phyloP scores from a whole-genome alignment of 2,797 vertebrate genomes.

The Etheostoma perlongum region DNA sequence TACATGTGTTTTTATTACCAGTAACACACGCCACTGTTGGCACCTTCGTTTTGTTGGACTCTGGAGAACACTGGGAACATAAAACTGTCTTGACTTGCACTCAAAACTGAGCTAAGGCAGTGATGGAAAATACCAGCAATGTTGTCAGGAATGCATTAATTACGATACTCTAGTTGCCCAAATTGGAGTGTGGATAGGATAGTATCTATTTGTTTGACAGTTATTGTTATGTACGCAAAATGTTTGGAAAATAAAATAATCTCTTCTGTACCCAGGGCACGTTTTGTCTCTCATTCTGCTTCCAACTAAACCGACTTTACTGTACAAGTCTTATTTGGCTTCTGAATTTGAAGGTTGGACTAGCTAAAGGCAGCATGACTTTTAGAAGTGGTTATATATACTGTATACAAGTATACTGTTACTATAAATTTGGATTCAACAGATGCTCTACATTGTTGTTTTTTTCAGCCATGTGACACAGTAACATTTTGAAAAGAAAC shows the following conservation, averaged over 20 bases:
- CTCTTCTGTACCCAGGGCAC: neutral
- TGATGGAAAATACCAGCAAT: neutral
- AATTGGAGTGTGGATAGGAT: neutral
- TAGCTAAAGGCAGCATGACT: neutral
- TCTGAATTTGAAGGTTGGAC: neutral
- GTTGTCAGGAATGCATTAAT: neutral
- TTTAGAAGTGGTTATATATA: neutral
- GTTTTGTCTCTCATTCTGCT: neutral
- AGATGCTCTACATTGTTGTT: neutral
- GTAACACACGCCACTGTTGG: constrained; percentile 28
- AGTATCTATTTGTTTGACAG: neutral
- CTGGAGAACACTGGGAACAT: constrained; percentile 18
- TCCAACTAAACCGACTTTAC: neutral
- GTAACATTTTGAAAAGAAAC: neutral
- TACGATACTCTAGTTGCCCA: neutral
- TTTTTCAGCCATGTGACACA: neutral
- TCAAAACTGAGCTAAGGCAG: constrained; percentile 6
- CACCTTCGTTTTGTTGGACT: constrained; percentile 6
- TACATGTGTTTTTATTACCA: constrained; percentile 46
- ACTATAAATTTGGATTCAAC: neutral
- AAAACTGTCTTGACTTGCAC: neutral
- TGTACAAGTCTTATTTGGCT: neutral
- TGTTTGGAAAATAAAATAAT: neutral
- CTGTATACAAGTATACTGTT: neutral
- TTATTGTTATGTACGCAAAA: neutral